Evolutionary conservation across 2,888 invertebrate genomes (phyloP), one percentile per base, ranked within the genome.

Genomic region (Eupithecia subumbrata): DNA sequence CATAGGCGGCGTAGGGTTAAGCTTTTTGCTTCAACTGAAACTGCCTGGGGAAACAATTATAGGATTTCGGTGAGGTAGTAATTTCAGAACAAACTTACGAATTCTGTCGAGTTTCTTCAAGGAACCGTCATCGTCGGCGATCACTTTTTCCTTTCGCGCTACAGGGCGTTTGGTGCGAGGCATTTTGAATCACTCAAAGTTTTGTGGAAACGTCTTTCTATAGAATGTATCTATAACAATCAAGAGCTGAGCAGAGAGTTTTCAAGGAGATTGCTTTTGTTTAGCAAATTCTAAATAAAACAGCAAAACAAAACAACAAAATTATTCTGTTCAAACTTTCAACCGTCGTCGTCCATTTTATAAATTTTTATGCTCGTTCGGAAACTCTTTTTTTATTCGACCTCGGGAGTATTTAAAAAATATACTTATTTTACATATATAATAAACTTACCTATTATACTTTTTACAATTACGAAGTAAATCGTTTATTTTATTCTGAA

Each of bases 121-220:
- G 11, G 83, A 84, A 77, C 91, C 92, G 22, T 91, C 84, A 1
- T 87, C 85, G 78, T 90, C 92, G 5, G 81, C 74, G 2, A 81
- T 73, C 12, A 66, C 30, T 81, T 91, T 92, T 72, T 92, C 92
- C 78, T 86, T 87, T 80, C 88, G 91, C 66, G 85, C 88, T 5
- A 82, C 88, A 14, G 94, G 93, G 52, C 91, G 88, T 83, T 95
- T 95, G 25, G 95, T 95, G 76, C 95, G 88, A 25, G 94, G 93
- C 95, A 95, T 95, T 85, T 85, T 88, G 2, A 69, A 60, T 12
- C 40, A 67, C 5, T 5, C 67, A 16, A 22, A 63, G n/a, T 3
- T 40, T 34, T 64, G 14, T 18, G 16, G 18, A 30, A 64, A 64
- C 2, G 22, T 30, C 64, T 66, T 48, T n/a, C 7, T 48, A 48